Percentiles rank a stretch among this genome's conserved stretches.
These are phyloP conservation scores for Leptinotarsa texana DNA, from an alignment of 1,140 invertebrate genomes.

Conservation along the genomic window DNA sequence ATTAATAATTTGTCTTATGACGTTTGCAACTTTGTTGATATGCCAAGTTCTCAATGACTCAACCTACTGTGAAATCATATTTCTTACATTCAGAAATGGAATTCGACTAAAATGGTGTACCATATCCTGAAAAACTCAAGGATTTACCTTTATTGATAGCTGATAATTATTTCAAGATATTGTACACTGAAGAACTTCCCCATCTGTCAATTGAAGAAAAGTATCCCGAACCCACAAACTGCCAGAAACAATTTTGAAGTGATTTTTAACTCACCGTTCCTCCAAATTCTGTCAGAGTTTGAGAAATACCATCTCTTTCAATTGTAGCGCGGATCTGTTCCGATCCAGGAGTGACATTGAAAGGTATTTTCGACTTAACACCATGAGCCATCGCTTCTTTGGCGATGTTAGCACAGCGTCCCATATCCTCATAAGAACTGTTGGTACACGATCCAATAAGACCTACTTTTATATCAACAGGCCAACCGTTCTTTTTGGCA, in stretches of 20 bases:
- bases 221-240: constrained; percentile 98
- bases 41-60: no score
- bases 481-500: constrained; percentile 94
- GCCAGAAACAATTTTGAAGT: constrained; percentile 63
- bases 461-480: constrained; percentile 92
- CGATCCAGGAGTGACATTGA: constrained; percentile 98
- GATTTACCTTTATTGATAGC: no score
- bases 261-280: constrained; percentile 60
- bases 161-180: no score
- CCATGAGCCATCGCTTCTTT: constrained; percentile 90
- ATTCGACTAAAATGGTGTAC: no score
- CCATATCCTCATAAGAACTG: constrained; percentile 99
- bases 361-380: constrained; percentile 91
- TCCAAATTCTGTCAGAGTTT: constrained; percentile 67
- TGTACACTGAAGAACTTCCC: constrained; percentile 65
- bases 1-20: no score
- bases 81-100: no score
- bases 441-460: constrained; percentile 99
- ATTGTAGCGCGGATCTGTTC: constrained; percentile 96
- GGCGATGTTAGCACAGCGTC: constrained; percentile 93
- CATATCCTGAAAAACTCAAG: no score
- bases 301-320: constrained; percentile 64
- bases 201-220: constrained; percentile 90
- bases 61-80: no score
- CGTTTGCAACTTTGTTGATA: no score